phyloP scores from a whole-genome alignment of 2,888 invertebrate genomes.

The Ophioninae sp. region DNA sequence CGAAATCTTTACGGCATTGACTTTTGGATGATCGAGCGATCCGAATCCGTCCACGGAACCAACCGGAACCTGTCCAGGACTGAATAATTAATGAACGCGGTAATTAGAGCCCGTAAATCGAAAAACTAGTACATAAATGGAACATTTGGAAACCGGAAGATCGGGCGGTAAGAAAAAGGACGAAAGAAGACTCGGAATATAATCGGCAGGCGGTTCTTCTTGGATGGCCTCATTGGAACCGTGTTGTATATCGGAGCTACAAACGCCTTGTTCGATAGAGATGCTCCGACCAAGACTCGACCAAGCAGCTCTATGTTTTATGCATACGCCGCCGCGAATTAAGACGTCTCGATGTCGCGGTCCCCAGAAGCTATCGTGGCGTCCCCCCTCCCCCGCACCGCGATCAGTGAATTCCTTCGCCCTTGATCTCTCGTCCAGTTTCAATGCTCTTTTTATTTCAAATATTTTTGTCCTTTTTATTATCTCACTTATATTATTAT shows the following conservation, averaged over 20 bases:
- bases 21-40: too few species aligned
- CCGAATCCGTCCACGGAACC: too few species aligned
- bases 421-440: conserved; percentile 20
- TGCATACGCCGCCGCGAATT: conserved; percentile 61
- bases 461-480: not conserved
- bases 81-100: conserved; percentile 67
- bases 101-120: conserved; percentile 65
- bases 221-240: conserved; percentile 19
- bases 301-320: conserved; percentile 56
- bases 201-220: too few species aligned
- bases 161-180: not conserved
- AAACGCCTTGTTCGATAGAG: conserved; percentile 53
- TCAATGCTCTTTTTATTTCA: not conserved
- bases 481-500: too few species aligned
- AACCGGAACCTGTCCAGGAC: conserved; percentile 50
- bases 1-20: too few species aligned
- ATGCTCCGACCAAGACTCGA: conserved; percentile 36
- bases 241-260: conserved; percentile 21
- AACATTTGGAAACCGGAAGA: conserved; percentile 17
- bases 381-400: too few species aligned
- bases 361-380: conserved; percentile 36
- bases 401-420: conserved; percentile 14
- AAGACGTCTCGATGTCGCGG: conserved; percentile 62
- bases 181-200: too few species aligned
- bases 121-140: conserved; percentile 31